Evolutionary conservation across 2,888 invertebrate genomes (phyloP).

Genomic region (Hydrotaea cyrtoneurina): DNA sequence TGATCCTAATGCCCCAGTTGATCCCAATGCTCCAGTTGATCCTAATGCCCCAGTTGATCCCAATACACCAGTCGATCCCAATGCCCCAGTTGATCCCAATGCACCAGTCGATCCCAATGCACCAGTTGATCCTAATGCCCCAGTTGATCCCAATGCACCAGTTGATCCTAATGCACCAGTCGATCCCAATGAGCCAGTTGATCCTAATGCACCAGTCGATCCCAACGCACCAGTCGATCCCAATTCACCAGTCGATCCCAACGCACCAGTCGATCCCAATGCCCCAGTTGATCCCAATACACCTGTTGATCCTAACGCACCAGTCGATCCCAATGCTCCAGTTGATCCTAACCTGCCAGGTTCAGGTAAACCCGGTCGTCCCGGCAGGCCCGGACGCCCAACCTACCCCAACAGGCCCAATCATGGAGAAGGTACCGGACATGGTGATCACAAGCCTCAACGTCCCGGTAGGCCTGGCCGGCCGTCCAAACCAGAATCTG

Average conservation of each 20-base stretch:
- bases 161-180: constrained; percentile 51
- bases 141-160: constrained; percentile 60
- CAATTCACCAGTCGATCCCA: constrained; percentile 38
- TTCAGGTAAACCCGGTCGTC: constrained; percentile 39
- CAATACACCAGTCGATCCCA: constrained; percentile 45
- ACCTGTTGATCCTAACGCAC: constrained; percentile 42
- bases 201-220: constrained; percentile 46
- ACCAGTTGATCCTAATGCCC: constrained; percentile 30
- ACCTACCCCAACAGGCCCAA: constrained; percentile 24
- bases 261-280: constrained; percentile 37
- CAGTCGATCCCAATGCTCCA: constrained; percentile 38
- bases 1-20: constrained; percentile 29
- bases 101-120: constrained; percentile 44
- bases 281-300: constrained; percentile 39
- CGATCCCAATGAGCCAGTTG: constrained; percentile 40
- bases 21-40: constrained; percentile 34
- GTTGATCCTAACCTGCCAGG: constrained; percentile 32
- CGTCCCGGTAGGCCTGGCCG: constrained; percentile 60
- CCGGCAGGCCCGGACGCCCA: constrained; percentile 51
- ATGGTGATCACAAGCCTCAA: constrained; percentile 13
- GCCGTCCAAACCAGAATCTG: constrained; percentile 58
- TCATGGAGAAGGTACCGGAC: constrained; percentile 27
- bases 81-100: constrained; percentile 29
- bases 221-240: constrained; percentile 54
- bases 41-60: constrained; percentile 46